phyloP scores from a whole-genome alignment of 2,888 invertebrate species.

The Nymphalis c-album region DNA sequence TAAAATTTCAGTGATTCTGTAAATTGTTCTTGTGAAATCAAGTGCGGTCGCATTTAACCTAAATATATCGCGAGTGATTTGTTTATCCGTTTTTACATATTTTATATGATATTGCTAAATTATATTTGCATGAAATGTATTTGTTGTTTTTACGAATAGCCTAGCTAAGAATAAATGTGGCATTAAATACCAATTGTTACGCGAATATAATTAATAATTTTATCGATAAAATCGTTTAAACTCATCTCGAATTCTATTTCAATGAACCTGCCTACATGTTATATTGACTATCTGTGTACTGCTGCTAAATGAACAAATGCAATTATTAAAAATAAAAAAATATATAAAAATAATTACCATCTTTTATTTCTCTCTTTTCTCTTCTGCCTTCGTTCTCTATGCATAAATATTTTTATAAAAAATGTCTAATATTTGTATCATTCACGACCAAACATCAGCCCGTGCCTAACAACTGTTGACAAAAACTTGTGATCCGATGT shows the following conservation, averaged over 20 bases:
- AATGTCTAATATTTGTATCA: no score
- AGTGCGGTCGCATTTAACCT: constrained; percentile 50
- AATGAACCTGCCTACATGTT: constrained; percentile 39
- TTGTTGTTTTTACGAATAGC: constrained; percentile 42
- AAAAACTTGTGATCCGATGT: no score
- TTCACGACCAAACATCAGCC: no score
- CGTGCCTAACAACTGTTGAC: no score
- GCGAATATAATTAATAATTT: constrained; percentile 28
- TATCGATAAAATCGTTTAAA: constrained; percentile 38
- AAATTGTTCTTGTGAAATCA: constrained; percentile 39
- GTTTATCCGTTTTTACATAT: constrained; percentile 36
- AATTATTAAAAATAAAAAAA: constrained; percentile 60
- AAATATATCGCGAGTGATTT: constrained; percentile 42
- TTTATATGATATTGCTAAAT: constrained; percentile 31
- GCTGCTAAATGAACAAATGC: constrained; percentile 59
- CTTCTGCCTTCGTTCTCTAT: no score
- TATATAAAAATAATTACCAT: constrained; percentile 8
- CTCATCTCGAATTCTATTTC: constrained; percentile 39
- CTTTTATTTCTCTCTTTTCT: no score
- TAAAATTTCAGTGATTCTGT: constrained; percentile 33
- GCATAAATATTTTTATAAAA: no score
- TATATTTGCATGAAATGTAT: constrained; percentile 42
- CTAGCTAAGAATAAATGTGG: constrained; percentile 36
- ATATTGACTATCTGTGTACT: constrained; percentile 46
- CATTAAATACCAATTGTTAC: constrained; percentile 26